Evolutionary conservation across 2,888 invertebrate species (phyloP).

Genomic region (Therioaphis trifolii): DNA sequence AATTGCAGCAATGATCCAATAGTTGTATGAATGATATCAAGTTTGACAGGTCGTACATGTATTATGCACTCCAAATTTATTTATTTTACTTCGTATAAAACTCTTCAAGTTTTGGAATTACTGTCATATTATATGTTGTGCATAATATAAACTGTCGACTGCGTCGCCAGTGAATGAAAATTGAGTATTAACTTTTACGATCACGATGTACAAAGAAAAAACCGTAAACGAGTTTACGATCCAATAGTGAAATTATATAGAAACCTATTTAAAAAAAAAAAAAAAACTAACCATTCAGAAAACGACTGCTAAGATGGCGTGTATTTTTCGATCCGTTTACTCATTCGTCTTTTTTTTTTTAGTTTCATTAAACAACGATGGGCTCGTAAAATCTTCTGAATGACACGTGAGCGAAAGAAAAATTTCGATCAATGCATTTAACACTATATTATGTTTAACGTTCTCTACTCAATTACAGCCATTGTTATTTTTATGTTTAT

Average conservation of each 20-base stretch:
- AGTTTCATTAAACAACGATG: background rate
- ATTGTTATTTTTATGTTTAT: background rate
- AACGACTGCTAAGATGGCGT: slow-evolving; percentile 6
- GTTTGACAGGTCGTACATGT: slow-evolving; percentile 25
- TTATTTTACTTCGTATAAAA: background rate
- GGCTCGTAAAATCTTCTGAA: background rate
- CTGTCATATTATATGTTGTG: slow-evolving; percentile 30
- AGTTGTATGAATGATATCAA: background rate
- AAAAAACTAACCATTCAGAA: background rate
- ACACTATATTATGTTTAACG: too few relatives aligned
- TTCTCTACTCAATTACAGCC: too few relatives aligned
- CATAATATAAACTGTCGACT: slow-evolving; percentile 33
- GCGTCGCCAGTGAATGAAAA: slow-evolving; percentile 41
- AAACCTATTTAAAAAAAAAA: background rate
- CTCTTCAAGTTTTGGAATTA: slow-evolving; percentile 13
- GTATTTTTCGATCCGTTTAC: background rate
- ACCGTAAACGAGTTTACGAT: slow-evolving; percentile 25
- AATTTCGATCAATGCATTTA: background rate
- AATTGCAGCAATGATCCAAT: background rate
- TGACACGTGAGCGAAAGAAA: background rate
- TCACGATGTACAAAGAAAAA: slow-evolving; percentile 8
- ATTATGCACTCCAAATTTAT: slow-evolving; percentile 4
- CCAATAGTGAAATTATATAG: slow-evolving; percentile 26
- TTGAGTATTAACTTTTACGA: slow-evolving; percentile 51
- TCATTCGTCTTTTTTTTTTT: background rate